Evolutionary conservation across 2,113 vertebrate genomes (phyloP).

Genomic region (Laticauda colubrina): DNA sequence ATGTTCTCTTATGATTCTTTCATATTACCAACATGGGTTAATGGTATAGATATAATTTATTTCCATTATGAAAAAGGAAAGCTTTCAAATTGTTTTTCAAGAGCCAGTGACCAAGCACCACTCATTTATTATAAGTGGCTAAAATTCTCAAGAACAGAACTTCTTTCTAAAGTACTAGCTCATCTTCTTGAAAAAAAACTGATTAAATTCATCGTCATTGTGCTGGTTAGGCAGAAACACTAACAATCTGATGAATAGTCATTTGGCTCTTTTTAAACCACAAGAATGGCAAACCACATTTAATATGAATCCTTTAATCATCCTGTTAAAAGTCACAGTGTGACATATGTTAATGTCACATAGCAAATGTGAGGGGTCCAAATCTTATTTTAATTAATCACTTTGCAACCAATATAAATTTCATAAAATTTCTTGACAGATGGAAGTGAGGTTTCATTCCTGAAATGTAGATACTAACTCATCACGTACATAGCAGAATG

Average conservation of each 20-base stretch:
- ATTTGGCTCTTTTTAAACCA: background rate
- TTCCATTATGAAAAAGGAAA: background rate
- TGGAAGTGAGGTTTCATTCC: background rate
- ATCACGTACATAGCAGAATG: background rate
- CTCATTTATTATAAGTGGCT: background rate
- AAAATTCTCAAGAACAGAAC: background rate
- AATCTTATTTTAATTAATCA: background rate
- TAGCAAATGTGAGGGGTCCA: background rate
- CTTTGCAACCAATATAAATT: background rate
- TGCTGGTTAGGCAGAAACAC: background rate
- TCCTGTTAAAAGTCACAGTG: background rate
- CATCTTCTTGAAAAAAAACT: background rate
- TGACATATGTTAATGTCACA: background rate
- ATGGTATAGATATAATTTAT: background rate
- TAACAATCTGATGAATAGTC: background rate
- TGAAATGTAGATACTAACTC: background rate
- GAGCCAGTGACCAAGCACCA: background rate
- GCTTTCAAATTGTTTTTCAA: background rate
- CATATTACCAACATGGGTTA: background rate
- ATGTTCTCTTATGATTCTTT: background rate
- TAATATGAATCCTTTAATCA: background rate
- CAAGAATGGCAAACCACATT: background rate
- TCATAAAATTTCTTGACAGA: background rate
- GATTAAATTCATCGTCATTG: background rate
- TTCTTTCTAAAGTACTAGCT: background rate